Percentiles rank a stretch among this genome's conserved stretches.
These are phyloP conservation scores for Napeogenes inachia DNA, from an alignment of 2,888 invertebrate species.

Conservation along the genomic window DNA sequence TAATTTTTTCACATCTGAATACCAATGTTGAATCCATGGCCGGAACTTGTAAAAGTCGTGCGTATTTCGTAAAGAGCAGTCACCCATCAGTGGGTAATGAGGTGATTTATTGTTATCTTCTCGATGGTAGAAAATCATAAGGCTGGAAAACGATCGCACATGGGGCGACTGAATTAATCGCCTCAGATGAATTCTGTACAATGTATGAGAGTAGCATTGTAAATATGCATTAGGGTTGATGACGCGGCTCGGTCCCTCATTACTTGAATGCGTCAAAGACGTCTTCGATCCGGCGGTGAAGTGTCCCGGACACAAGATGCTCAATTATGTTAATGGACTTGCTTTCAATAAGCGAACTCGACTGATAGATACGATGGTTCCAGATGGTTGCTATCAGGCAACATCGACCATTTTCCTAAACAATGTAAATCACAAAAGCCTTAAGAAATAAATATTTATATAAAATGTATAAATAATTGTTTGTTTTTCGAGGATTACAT, in stretches of 20 bases:
- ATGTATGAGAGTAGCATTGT: constrained; percentile 46
- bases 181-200: constrained; percentile 44
- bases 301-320: constrained; percentile 65
- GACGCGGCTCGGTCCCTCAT: constrained; percentile 56
- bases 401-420: neutral
- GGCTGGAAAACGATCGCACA: constrained; percentile 41
- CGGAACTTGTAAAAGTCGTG: constrained; percentile 13
- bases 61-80: constrained; percentile 28
- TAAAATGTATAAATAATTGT: neutral
- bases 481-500: too few relatives aligned
- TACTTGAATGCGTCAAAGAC: constrained; percentile 67
- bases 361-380: constrained; percentile 19
- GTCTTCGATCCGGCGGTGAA: constrained; percentile 58
- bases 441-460: neutral
- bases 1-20: neutral
- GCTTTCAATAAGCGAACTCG: constrained; percentile 47
- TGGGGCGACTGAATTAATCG: constrained; percentile 45
- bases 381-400: constrained; percentile 2
- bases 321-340: constrained; percentile 74
- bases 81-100: constrained; percentile 30
- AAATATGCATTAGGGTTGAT: constrained; percentile 66
- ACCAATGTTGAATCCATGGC: neutral
- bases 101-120: constrained; percentile 31
- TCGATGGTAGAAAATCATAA: constrained; percentile 40
- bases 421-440: neutral